Percentiles rank a stretch among this genome's conserved stretches.
These are phyloP conservation scores for Botia kubotai DNA, from an alignment of 2,797 vertebrate species.

Conservation along the genomic window DNA sequence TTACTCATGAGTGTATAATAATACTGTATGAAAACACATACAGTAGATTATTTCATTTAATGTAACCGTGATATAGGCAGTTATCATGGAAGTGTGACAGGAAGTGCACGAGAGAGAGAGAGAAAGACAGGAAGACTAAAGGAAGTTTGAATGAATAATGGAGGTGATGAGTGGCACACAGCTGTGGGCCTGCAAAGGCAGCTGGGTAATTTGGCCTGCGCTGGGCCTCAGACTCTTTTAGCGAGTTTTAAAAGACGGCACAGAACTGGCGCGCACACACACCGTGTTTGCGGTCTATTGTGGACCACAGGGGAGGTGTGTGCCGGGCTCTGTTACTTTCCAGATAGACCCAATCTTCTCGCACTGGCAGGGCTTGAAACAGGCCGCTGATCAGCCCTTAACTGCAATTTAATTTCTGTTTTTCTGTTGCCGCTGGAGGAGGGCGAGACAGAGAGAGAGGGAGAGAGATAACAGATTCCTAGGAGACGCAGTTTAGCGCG, in stretches of 20 bases:
- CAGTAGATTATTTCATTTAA: not conserved
- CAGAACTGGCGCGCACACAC: constrained; percentile 16
- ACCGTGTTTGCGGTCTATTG: constrained; percentile 63
- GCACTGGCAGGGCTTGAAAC: constrained; percentile 86
- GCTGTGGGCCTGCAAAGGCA: constrained; percentile 76
- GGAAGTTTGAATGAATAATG: constrained; percentile 73
- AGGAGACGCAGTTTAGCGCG: constrained; percentile 82
- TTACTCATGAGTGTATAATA: not conserved
- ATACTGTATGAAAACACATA: not conserved
- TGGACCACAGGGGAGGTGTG: constrained; percentile 79
- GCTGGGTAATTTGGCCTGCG: constrained; percentile 77
- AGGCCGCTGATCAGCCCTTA: constrained; percentile 78
- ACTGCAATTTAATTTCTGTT: constrained; percentile 80
- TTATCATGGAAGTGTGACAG: constrained; percentile 6
- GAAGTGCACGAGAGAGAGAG: not conserved
- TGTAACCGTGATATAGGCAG: not conserved
- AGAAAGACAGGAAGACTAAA: constrained; percentile 51
- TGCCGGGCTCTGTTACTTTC: constrained; percentile 80
- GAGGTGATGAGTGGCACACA: constrained; percentile 75
- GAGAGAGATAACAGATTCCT: constrained; percentile 85
- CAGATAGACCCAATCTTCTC: constrained; percentile 82
- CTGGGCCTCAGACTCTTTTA: constrained; percentile 66
- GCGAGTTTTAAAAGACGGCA: constrained; percentile 32
- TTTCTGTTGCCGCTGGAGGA: constrained; percentile 42
- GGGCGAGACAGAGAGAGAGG: constrained; percentile 25